Evolutionary conservation across 2,888 invertebrate species (phyloP), one percentile per base, ranked within the genome.

Genomic region (Glyphotaelius pellucidus): DNA sequence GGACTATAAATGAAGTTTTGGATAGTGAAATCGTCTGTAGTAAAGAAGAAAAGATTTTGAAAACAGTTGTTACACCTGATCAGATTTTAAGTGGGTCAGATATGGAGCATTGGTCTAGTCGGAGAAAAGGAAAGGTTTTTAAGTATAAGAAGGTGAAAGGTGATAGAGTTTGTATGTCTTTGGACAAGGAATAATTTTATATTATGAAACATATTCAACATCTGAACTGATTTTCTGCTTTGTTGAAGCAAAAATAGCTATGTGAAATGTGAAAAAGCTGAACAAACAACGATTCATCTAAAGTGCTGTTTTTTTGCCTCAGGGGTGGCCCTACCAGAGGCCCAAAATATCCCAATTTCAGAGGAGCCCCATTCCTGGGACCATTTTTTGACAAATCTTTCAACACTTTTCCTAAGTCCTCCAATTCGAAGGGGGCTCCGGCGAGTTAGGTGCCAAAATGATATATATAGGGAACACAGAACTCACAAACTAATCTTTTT

Each of bases 51-150:
- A 94, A 94, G 88, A 93, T 96, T 31, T 95, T 94, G 84, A 94
- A 95, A 87, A 95, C 95, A 7, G 94, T 95, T 12, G 95, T 97
- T 0, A 95, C 94, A 91, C 95, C 96, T 0, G 95, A 96, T 25
- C 95, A 95, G 93, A 94, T 97, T 90, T 92, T 96, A 91, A 95
- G 95, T 7, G 95, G 95, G 94, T 95, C 95, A 93, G 96, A 96
- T 90, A 96, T 95, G 7, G 95, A 95, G 94, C 94, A 94, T 93
- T 97, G 97, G 97, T 96, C 96, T 79, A 96, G 96, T 1, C 95
- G 96, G 92, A 95, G 96, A 94, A 97, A 96, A 95, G 96, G 96
- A 89, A 96, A 96, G 90, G 89, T 89, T 3, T 89, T 89, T 80
- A 89, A 89, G 79, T 89, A 89, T 15, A 89, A 80, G 30, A 15